Evolutionary conservation across 2,113 vertebrate species (phyloP), one percentile per base, ranked within the genome.

Genomic region (Alligator mississippiensis): DNA sequence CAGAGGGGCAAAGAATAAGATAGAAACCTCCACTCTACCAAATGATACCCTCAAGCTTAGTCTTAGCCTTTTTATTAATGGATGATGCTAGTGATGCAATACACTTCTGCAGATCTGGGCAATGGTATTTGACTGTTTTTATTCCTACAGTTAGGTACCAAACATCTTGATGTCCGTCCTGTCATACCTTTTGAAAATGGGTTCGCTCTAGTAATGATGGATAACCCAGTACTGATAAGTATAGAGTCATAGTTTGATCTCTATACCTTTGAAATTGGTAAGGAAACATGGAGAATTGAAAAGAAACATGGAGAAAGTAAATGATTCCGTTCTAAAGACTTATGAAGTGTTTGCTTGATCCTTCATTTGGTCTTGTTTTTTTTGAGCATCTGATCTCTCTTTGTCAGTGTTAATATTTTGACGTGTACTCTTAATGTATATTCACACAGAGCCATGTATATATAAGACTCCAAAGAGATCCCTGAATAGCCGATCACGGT

Each of bases 391-490:
- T 25, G 57, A n/a, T 18, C 5, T 66, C 59, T 82, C 14, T 61
- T 75, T 82, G 30, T 34, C 18, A 15, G 27, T 38, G 9, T 68
- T 82, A 6, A 13, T 80, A 64, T 82, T 47, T 88, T 83, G 85
- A 68, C 81, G 75, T 4, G 25, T 93, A n/a, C 76, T 95, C 24
- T 76, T 93, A 90, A 62, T 89, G 93, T 93, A 18, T 95, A 19
- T 93, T 91, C 30, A 19, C 74, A 38, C 96, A 98, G 98, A 98
- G 89, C 76, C 84, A 16, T 87, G 84, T 60, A 91, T 93, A 25
- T 97, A 96, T 93, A 97, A 98, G 88, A 98, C 98, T 57, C 98
- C 98, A 54, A 97, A 96, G 89, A 96, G 98, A 64, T 77, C 95
- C 0, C 38, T 96, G 92, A 97, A 92, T 66, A 94, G 95, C 87